These are phyloP conservation scores for Triops cancriformis DNA, from an alignment of 1,140 invertebrate species.

Conservation along the genomic window DNA sequence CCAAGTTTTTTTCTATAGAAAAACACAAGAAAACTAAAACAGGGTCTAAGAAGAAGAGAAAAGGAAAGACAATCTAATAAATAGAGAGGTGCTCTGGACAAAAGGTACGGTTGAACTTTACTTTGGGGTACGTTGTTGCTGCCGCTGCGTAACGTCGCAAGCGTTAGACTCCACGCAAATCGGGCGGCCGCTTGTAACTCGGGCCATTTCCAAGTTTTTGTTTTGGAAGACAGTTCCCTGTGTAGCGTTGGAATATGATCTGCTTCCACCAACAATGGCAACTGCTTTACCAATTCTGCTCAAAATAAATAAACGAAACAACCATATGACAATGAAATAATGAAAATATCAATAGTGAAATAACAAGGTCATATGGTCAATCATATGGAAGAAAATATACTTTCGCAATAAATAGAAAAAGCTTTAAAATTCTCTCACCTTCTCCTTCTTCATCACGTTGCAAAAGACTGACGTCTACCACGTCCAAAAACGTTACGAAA, in stretches of 20 bases:
- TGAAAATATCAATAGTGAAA: too few species aligned
- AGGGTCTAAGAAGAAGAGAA: not conserved
- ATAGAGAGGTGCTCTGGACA: too few species aligned
- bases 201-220: slow-evolving; percentile 49
- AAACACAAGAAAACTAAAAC: not conserved
- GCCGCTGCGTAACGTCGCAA: slow-evolving; percentile 58
- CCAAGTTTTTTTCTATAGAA: too few species aligned
- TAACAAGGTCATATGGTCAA: too few species aligned
- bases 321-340: too few species aligned
- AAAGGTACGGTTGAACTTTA: not conserved
- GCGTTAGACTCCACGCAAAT: slow-evolving; percentile 67
- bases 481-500: slow-evolving; percentile 72
- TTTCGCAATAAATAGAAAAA: too few species aligned
- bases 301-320: slow-evolving; percentile 28
- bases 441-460: slow-evolving; percentile 52
- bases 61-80: too few species aligned
- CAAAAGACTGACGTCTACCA: slow-evolving; percentile 70
- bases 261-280: slow-evolving; percentile 62
- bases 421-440: slow-evolving; percentile 37
- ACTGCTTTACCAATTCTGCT: slow-evolving; percentile 53
- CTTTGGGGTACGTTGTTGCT: not conserved
- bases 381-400: too few species aligned
- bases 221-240: slow-evolving; percentile 46
- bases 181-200: slow-evolving; percentile 64
- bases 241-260: slow-evolving; percentile 52